Evolutionary conservation across 2,888 invertebrate species (phyloP), one percentile per base, ranked within the genome.

Genomic region (Cosmia pyralina): DNA sequence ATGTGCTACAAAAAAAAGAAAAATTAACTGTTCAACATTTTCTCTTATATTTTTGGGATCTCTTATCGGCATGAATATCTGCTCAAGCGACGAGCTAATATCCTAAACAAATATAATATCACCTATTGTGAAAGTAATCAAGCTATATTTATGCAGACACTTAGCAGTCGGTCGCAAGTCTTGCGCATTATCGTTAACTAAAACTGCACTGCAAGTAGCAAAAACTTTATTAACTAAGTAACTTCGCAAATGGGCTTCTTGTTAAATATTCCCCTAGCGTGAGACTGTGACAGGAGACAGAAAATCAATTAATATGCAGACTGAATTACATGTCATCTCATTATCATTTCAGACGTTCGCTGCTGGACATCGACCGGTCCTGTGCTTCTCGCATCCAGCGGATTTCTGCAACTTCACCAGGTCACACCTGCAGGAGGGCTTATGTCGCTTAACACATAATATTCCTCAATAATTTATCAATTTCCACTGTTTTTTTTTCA

Each of bases 171-270:
- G 22, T 50, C 53, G 67, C 50, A 73, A 78, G 67, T 75, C 68
- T 59, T 53, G 59, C 65, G 17, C 72, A 80, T 75, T 72, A 79
- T 68, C 64, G 62, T 68, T 72, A 79, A 44, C 66, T 41, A 41
- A 69, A 44, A 66, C 63, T 64, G 62, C 65, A 71, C 58, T 67
- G 48, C 28, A 63, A 77, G 19, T 63, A 50, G 50, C 38, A 46
- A 71, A 55, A 60, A 68, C 64, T 52, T 63, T 38, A 11, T 13
- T 41, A 41, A 53, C 57, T 41, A 53, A 46, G 41, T 52, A 68
- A 79, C 63, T 75, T 63, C 2, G 53, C 38, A 52, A 67, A 59
- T 53, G 22, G 22, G n/a, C 15, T 65, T 72, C 55, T 64, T 60
- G 38, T 65, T 44, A 15, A 58, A 62, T 62, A 75, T 28, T 60